Conservation (phyloP, 2,888 invertebrate genomes). For the Caenorhabditis sp. region DNA sequence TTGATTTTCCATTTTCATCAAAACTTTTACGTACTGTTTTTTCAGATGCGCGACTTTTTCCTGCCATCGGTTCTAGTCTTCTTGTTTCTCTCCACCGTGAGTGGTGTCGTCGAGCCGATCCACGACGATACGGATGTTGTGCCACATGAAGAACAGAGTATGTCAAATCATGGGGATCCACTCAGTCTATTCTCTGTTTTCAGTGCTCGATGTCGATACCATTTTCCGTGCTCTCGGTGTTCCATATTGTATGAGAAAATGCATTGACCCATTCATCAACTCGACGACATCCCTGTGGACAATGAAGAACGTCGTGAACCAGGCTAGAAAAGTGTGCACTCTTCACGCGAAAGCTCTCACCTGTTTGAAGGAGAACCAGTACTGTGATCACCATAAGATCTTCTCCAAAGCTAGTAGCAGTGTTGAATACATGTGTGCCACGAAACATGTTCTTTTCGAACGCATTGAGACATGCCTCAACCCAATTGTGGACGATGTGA, state of each 20-base stretch:
- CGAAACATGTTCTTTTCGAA: constrained; percentile 65
- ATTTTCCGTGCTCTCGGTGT: constrained; percentile 71
- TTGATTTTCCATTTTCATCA: neutral
- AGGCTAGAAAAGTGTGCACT: constrained; percentile 64
- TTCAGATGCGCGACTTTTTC: constrained; percentile 49
- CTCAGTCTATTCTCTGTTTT: neutral
- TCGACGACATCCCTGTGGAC: constrained; percentile 66
- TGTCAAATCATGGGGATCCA: neutral
- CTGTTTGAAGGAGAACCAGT: constrained; percentile 61
- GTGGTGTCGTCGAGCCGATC: constrained; percentile 3
- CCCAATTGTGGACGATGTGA: constrained; percentile 58
- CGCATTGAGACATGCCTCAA: constrained; percentile 59
- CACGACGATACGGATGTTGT: constrained; percentile 48
- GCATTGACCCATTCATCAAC: constrained; percentile 70
- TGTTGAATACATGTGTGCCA: constrained; percentile 66
- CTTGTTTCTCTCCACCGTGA: neutral
- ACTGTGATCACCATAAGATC: constrained; percentile 64
- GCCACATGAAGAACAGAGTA: constrained; percentile 40
- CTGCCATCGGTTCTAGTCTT: neutral
- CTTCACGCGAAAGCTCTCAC: constrained; percentile 61
- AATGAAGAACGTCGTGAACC: constrained; percentile 62
- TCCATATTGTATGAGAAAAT: constrained; percentile 68
- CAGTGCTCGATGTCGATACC: constrained; percentile 67
- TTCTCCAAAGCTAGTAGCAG: constrained; percentile 65
- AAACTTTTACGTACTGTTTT: neutral